Percentiles rank a stretch among this genome's conserved stretches.
phyloP scores from a whole-genome alignment of 2,797 vertebrate species.

The Rhadinocentrus ornatus region DNA sequence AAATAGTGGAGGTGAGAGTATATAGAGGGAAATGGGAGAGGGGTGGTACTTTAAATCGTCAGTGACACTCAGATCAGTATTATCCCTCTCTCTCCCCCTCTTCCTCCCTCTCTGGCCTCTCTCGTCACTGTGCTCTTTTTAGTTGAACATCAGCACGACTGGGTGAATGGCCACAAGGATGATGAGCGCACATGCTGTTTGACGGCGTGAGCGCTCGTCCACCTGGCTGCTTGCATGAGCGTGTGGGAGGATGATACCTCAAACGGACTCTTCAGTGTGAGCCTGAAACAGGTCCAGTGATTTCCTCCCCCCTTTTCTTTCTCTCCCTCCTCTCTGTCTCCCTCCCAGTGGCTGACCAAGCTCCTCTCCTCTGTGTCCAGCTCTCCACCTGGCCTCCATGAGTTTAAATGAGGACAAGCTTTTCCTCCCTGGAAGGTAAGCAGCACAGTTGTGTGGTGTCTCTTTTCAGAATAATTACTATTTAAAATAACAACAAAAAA shows the following conservation, averaged over 20 bases:
- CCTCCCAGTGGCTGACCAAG: slow-evolving; percentile 29
- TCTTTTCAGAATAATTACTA: slow-evolving; percentile 16
- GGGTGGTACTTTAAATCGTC: slow-evolving; percentile 64
- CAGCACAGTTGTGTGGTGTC: slow-evolving; percentile 1
- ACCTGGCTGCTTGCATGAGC: slow-evolving; percentile 34
- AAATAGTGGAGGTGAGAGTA: slow-evolving; percentile 10
- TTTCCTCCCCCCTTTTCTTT: background rate
- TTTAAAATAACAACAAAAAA: slow-evolving; percentile 17
- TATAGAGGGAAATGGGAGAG: slow-evolving; percentile 16
- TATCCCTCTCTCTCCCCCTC: slow-evolving; percentile 31
- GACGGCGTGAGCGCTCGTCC: slow-evolving; percentile 28
- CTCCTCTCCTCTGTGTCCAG: slow-evolving; percentile 52
- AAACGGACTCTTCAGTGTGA: slow-evolving; percentile 35
- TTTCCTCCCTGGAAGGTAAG: slow-evolving; percentile 75
- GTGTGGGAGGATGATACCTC: slow-evolving; percentile 40
- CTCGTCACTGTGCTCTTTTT: slow-evolving; percentile 47
- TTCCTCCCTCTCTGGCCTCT: slow-evolving; percentile 36
- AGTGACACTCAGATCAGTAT: slow-evolving; percentile 59
- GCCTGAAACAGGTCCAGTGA: slow-evolving; percentile 19
- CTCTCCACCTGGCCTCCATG: slow-evolving; percentile 71
- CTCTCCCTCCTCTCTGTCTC: slow-evolving; percentile 19
- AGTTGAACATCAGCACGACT: slow-evolving; percentile 44
- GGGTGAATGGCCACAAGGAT: slow-evolving; percentile 49
- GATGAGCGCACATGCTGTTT: slow-evolving; percentile 27
- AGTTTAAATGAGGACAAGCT: slow-evolving; percentile 69